Percentiles rank a stretch among this genome's conserved stretches.
These are phyloP conservation scores for Linepithema humile DNA, from an alignment of 1,140 invertebrate species.

Conservation along the genomic window DNA sequence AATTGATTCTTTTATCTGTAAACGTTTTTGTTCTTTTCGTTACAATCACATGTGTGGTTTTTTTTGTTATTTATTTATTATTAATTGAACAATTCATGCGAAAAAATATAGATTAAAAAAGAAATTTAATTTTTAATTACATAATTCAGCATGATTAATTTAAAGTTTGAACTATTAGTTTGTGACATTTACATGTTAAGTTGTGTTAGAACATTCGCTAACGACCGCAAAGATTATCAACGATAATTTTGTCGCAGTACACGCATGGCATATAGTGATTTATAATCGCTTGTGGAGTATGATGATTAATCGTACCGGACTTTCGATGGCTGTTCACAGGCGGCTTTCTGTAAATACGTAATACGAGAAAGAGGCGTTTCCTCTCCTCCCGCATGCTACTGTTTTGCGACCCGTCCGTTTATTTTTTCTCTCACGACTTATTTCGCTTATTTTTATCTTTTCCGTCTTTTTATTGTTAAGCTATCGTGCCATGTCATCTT, in stretches of 20 bases:
- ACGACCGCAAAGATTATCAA: neutral
- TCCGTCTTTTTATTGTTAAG: slow-evolving; percentile 50
- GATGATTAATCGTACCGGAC: slow-evolving; percentile 36
- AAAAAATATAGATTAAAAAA: neutral
- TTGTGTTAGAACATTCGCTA: neutral
- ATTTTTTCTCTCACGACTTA: neutral
- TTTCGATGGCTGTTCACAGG: slow-evolving; percentile 32
- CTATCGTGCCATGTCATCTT: slow-evolving; percentile 73
- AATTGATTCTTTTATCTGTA: neutral
- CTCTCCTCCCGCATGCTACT: slow-evolving; percentile 4
- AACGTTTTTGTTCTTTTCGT: neutral
- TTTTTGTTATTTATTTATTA: neutral
- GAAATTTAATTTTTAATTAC: neutral
- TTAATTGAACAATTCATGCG: neutral
- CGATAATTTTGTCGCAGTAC: slow-evolving; percentile 48
- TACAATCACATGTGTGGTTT: neutral
- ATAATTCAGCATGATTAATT: neutral
- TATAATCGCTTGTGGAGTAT: slow-evolving; percentile 24
- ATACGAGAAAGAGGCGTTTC: slow-evolving; percentile 19
- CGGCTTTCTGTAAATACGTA: slow-evolving; percentile 65
- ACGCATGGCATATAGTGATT: slow-evolving; percentile 21
- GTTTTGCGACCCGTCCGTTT: neutral
- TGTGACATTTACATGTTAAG: neutral
- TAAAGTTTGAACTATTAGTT: neutral
- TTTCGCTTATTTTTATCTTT: neutral